Percentiles rank a stretch among this genome's conserved stretches.
phyloP scores from a whole-genome alignment of 1,140 invertebrate species.

The Dendrolimus kikuchii region DNA sequence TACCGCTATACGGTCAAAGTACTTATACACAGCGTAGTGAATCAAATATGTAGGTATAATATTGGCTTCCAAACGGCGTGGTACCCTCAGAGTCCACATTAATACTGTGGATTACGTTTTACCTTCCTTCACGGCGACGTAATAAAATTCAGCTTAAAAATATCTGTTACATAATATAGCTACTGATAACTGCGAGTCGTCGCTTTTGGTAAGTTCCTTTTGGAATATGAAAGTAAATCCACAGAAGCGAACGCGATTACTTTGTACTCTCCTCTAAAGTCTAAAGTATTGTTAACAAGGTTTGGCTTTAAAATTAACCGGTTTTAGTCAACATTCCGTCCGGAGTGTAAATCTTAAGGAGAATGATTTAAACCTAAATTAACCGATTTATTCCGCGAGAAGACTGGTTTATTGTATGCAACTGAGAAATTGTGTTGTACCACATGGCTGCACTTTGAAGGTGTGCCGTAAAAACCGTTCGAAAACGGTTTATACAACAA shows the following conservation, averaged over 20 bases:
- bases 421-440: too few relatives aligned
- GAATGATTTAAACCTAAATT: too few relatives aligned
- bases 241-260: conserved; percentile 14
- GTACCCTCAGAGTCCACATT: conserved; percentile 30
- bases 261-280: conserved; percentile 9
- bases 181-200: conserved; percentile 17
- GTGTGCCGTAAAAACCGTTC: too few relatives aligned
- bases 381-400: too few relatives aligned
- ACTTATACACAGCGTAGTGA: conserved; percentile 3
- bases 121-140: conserved; percentile 63
- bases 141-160: conserved; percentile 71
- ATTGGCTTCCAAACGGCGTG: conserved; percentile 21
- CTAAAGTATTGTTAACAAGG: conserved; percentile 2
- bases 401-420: too few relatives aligned
- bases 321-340: too few relatives aligned
- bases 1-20: conserved; percentile 5
- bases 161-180: conserved; percentile 32
- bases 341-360: too few relatives aligned
- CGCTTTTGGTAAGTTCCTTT: conserved; percentile 25
- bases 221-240: conserved; percentile 18
- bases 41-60: conserved; percentile 15
- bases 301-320: too few relatives aligned
- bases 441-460: too few relatives aligned
- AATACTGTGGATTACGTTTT: conserved; percentile 47
- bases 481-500: too few relatives aligned